phyloP scores from a whole-genome alignment of 2,797 vertebrate species.

The Periophthalmus magnuspinnatus region DNA sequence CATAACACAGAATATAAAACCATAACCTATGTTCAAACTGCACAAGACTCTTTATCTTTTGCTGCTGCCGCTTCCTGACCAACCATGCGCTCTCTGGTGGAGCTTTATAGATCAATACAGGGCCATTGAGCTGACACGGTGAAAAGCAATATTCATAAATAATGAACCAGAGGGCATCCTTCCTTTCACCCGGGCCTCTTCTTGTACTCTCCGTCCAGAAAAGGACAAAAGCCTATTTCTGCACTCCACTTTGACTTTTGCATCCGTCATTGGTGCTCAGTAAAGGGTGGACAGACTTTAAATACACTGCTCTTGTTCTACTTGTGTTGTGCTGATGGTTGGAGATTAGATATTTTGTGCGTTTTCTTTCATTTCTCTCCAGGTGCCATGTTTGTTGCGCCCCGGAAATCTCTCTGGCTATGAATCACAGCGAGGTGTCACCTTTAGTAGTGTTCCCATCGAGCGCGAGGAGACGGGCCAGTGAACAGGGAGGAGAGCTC shows the following conservation, averaged over 20 bases:
- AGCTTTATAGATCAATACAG: conserved; percentile 74
- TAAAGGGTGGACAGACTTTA: not conserved
- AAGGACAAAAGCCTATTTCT: conserved; percentile 30
- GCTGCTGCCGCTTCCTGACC: conserved; percentile 21
- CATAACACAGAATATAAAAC: not conserved
- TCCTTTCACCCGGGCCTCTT: conserved; percentile 52
- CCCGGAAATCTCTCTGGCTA: conserved; percentile 42
- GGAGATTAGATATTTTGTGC: conserved; percentile 21
- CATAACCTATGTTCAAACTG: not conserved
- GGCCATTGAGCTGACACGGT: conserved; percentile 73
- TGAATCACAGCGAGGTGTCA: conserved; percentile 57
- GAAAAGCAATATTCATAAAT: conserved; percentile 84
- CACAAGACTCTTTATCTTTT: not conserved
- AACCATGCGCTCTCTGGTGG: conserved; percentile 43
- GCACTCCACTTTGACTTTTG: not conserved
- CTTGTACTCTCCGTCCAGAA: conserved; percentile 41
- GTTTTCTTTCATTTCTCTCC: conserved; percentile 37
- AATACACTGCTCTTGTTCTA: not conserved
- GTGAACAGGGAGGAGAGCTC: conserved; percentile 26
- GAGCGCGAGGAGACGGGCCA: conserved; percentile 33
- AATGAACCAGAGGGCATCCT: conserved; percentile 65
- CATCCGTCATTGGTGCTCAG: not conserved
- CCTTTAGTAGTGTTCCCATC: conserved; percentile 47
- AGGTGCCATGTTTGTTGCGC: conserved; percentile 46
- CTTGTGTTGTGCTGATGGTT: conserved; percentile 16